Percentiles rank a stretch among this genome's conserved stretches.
Evolutionary conservation across 1,140 invertebrate genomes (phyloP).

Genomic region (Lanistes nyassanus): DNA sequence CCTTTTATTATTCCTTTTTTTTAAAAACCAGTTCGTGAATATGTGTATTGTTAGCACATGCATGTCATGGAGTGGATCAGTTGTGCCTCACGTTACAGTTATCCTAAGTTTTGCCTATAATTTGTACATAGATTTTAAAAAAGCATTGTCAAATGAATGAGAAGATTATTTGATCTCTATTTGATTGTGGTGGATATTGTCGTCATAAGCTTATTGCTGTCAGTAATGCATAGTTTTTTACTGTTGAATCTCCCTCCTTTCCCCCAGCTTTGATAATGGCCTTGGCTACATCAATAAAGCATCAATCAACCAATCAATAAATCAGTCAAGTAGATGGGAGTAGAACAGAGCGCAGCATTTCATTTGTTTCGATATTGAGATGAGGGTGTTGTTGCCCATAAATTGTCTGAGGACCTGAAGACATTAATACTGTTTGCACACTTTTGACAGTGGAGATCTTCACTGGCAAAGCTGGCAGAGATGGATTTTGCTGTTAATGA

Average conservation of each 20-base stretch:
- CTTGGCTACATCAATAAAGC: too few relatives aligned
- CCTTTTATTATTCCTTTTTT: background rate
- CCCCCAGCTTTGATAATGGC: too few relatives aligned
- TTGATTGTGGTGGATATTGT: background rate
- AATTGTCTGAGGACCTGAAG: background rate
- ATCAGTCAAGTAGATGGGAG: too few relatives aligned
- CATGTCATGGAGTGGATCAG: background rate
- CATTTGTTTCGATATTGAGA: too few relatives aligned
- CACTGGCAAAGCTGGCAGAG: constrained; percentile 48
- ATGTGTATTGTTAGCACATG: background rate
- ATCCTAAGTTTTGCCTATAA: background rate
- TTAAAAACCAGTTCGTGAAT: background rate
- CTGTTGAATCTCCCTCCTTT: too few relatives aligned
- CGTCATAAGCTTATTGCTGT: too few relatives aligned
- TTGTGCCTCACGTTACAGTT: background rate
- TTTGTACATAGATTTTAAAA: too few relatives aligned
- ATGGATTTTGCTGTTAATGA: constrained; percentile 52
- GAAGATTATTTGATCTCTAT: background rate
- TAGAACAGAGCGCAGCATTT: too few relatives aligned
- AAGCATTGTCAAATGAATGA: too few relatives aligned
- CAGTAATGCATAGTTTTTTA: too few relatives aligned
- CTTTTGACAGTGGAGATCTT: constrained; percentile 47
- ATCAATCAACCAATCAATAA: too few relatives aligned
- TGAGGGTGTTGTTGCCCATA: too few relatives aligned
- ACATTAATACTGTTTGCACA: background rate